These are phyloP conservation scores for Clinocottus analis DNA, from an alignment of 2,113 vertebrate genomes.

Conservation along the genomic window DNA sequence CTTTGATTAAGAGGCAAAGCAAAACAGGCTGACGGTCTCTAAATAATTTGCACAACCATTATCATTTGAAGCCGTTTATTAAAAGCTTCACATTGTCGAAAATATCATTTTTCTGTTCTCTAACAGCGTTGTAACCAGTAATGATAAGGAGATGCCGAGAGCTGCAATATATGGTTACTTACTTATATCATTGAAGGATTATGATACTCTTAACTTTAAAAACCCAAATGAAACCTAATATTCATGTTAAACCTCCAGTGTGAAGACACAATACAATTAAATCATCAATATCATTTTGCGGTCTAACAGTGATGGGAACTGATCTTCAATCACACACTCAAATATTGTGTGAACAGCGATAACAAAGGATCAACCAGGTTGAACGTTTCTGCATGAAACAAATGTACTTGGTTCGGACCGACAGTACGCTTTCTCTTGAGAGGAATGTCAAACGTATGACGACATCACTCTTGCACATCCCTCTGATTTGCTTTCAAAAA, in stretches of 20 bases:
- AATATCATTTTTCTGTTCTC: constrained; percentile 18
- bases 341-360: background rate
- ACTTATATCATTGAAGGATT: constrained; percentile 45
- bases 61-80: constrained; percentile 50
- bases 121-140: constrained; percentile 19
- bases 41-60: constrained; percentile 24
- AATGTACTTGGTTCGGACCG: background rate
- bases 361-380: background rate
- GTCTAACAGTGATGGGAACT: background rate
- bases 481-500: constrained; percentile 7
- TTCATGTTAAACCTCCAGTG: no score
- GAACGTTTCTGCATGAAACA: background rate
- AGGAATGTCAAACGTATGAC: background rate
- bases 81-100: constrained; percentile 47
- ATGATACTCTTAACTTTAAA: background rate
- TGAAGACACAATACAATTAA: background rate
- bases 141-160: constrained; percentile 40
- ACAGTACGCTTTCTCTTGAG: background rate
- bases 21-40: constrained; percentile 23
- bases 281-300: background rate
- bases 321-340: background rate
- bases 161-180: constrained; percentile 35
- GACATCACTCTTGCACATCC: background rate
- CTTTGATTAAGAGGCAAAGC: constrained; percentile 55
- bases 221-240: no score